These are phyloP conservation scores for Grammomys surdaster DNA, from an alignment of 2,113 vertebrate genomes.

Conservation along the genomic window DNA sequence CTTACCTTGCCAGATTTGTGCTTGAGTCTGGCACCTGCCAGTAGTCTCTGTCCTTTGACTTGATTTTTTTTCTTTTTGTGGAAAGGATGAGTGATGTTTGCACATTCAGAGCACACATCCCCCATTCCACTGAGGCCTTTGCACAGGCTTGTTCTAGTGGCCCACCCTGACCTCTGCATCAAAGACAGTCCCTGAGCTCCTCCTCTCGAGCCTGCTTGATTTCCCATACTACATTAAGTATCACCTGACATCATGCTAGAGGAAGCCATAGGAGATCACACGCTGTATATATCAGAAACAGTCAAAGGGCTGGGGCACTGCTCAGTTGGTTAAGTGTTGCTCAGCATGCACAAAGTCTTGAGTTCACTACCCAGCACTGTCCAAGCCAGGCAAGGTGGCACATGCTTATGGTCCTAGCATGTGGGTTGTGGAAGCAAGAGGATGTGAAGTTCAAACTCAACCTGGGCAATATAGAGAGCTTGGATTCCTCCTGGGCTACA, in stretches of 20 bases:
- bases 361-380: not conserved
- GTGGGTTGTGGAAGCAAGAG: not conserved
- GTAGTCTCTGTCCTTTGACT: not conserved
- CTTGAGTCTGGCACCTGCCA: not conserved
- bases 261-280: not conserved
- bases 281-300: not conserved
- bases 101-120: not conserved
- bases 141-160: too few species aligned
- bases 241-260: not conserved
- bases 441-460: not conserved
- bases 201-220: not conserved
- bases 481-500: not conserved
- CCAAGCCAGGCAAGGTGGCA: not conserved
- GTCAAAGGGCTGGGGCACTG: not conserved
- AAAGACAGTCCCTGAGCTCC: not conserved
- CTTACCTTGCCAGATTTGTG: not conserved
- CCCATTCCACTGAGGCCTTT: not conserved
- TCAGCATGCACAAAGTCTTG: not conserved
- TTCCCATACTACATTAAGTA: not conserved
- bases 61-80: not conserved
- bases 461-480: not conserved
- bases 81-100: not conserved
- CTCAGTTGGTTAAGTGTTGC: not conserved
- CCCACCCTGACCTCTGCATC: not conserved
- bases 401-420: not conserved